Evolutionary conservation across 2,113 vertebrate genomes (phyloP).

Genomic region (Caloenas nicobarica): DNA sequence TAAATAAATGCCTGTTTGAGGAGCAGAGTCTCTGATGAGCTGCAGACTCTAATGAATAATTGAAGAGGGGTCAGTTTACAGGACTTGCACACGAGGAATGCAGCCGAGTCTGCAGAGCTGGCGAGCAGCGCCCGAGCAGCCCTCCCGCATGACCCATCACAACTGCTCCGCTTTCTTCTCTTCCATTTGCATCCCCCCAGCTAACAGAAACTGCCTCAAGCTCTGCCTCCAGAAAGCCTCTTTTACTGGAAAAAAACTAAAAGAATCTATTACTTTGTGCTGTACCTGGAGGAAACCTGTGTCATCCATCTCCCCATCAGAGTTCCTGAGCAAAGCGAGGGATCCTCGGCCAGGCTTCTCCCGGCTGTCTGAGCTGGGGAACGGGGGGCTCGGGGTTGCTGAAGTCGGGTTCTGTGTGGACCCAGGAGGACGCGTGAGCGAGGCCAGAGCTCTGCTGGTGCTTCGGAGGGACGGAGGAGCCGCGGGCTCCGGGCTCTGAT

Average conservation of each 20-base stretch:
- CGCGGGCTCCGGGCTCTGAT: rapidly evolving
- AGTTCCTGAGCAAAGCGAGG: not conserved
- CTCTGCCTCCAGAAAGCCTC: not conserved
- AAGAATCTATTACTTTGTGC: not conserved
- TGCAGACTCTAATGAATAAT: conserved; percentile 57
- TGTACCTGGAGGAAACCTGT: not conserved
- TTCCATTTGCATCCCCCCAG: not conserved
- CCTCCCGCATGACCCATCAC: not conserved
- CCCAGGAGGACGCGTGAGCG: not conserved
- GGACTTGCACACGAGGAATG: conserved; percentile 33
- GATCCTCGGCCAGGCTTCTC: not conserved
- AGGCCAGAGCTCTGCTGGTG: not conserved
- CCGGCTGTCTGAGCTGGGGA: not conserved
- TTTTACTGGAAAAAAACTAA: not conserved
- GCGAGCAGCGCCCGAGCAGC: not conserved
- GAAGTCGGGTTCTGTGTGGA: not conserved
- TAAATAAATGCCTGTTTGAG: conserved; percentile 9
- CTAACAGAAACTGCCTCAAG: not conserved
- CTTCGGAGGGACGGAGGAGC: not conserved
- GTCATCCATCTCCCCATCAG: not conserved
- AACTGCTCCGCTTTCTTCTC: not conserved
- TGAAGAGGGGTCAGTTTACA: conserved; percentile 65
- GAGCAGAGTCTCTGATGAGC: conserved; percentile 38
- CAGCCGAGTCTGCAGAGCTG: not conserved
- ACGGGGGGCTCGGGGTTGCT: not conserved